Percentiles rank a stretch among this genome's conserved stretches.
Conservation (phyloP, 1,140 invertebrate genomes). For the Eufriesea mexicana region DNA sequence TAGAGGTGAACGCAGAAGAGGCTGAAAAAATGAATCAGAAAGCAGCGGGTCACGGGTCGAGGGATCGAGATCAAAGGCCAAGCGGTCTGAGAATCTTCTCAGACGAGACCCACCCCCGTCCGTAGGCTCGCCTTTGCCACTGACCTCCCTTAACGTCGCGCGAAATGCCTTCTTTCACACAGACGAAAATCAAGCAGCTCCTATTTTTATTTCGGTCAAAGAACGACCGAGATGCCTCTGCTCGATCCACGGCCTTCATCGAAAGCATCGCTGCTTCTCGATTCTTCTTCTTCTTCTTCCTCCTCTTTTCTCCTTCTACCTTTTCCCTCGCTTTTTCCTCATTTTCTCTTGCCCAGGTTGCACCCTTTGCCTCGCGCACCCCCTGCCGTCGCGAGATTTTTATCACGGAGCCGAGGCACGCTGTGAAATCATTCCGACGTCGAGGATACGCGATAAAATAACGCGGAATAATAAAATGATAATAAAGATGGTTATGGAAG, state of each 20-base stretch:
- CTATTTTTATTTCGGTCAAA: slow-evolving; percentile 49
- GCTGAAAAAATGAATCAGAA: slow-evolving; percentile 20
- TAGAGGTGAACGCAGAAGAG: not conserved
- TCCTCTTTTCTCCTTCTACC: not conserved
- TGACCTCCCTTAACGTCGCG: slow-evolving; percentile 53
- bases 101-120: slow-evolving; percentile 31
- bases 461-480: slow-evolving; percentile 12
- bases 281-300: not conserved
- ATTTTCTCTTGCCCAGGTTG: not conserved
- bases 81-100: slow-evolving; percentile 23
- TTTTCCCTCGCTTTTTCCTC: not conserved
- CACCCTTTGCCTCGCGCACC: not conserved
- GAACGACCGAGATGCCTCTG: slow-evolving; percentile 27
- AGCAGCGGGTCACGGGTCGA: not conserved
- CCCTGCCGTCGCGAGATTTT: not conserved
- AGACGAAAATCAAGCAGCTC: slow-evolving; percentile 33
- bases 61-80: slow-evolving; percentile 14
- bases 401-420: not conserved
- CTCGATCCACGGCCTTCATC: not conserved
- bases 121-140: slow-evolving; percentile 48
- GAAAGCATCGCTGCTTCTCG: not conserved
- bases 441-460: slow-evolving; percentile 2
- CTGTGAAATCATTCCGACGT: not conserved
- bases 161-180: slow-evolving; percentile 36
- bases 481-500: slow-evolving; percentile 13